Evolutionary conservation across 1,140 invertebrate species (phyloP), one percentile per base, ranked within the genome.

Genomic region (Aphis craccivora): DNA sequence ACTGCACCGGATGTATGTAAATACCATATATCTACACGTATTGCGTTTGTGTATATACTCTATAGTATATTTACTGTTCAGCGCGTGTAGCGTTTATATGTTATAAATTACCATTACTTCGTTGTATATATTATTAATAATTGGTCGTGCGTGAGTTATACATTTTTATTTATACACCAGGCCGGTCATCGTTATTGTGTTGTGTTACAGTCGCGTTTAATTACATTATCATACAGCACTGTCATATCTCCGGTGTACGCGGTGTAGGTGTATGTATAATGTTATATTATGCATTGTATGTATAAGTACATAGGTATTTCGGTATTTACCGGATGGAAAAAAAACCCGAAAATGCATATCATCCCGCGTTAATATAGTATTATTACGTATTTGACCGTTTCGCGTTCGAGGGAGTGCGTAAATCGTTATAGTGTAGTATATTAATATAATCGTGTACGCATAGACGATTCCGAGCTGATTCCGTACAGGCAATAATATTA

Each of bases 111-210:
- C 30, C 60, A 76, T 76, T n/a, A 4, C 60, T 4, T 3, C 11
- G 60, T 5, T n/a, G 81, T 83, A 40, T 84, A 84, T 25, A 25
- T 84, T 84, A 84, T 40, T 84, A 43, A 84, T 84, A 84, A 43
- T 83, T 83, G 81, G 83, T 84, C 37, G 83, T 84, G 83, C 83
- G 83, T 43, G 83, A 84, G 83, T 84, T 84, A 23, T 40, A 76
- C 14, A n/a, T 25, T 67, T 67, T 67, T 67, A n/a, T n/a, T 18
- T 76, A n/a, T 76, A 6, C n/a, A n/a, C 60, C 11, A 8, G 55
- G 60, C 4, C 60, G 60, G 30, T n/a, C n/a, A 76, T 76, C 60
- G 60, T 76, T 83, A 37, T 83, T 37, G 81, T 37, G 37, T 37
- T 22, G 23, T 35, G n/a, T 81, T 81, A 22, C 35, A 35, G 35